phyloP scores from a whole-genome alignment of 1,140 invertebrate genomes.

The Belonocnema kinseyi region DNA sequence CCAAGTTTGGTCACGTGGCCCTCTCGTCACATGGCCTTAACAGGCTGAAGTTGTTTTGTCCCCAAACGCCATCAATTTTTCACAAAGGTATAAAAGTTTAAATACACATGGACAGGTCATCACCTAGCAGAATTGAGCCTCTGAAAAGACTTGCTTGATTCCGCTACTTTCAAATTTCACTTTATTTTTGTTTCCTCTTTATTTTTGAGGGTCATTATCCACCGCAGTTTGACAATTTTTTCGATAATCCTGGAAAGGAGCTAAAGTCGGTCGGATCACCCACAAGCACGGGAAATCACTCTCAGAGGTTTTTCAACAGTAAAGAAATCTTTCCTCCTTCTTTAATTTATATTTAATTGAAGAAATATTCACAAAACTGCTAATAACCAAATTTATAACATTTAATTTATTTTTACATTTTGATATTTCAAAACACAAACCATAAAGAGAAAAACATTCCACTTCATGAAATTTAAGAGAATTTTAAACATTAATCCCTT shows the following conservation, averaged over 20 bases:
- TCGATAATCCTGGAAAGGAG: constrained; percentile 56
- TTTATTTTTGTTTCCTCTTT: constrained; percentile 43
- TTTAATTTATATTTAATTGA: neutral
- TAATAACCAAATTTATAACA: too few relatives aligned
- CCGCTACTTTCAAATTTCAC: constrained; percentile 49
- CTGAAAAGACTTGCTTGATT: constrained; percentile 58
- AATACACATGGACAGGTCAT: constrained; percentile 32
- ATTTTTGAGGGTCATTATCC: constrained; percentile 46
- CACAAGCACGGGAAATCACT: constrained; percentile 46
- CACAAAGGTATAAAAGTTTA: constrained; percentile 52
- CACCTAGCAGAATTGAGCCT: constrained; percentile 52
- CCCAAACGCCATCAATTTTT: constrained; percentile 45
- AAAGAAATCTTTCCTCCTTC: neutral
- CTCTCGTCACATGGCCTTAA: too few relatives aligned
- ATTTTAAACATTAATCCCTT: too few relatives aligned
- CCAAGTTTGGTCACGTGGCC: too few relatives aligned
- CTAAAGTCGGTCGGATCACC: constrained; percentile 49
- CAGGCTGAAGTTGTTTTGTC: constrained; percentile 33
- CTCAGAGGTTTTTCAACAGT: constrained; percentile 45
- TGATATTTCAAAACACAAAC: too few relatives aligned
- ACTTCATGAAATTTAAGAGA: too few relatives aligned
- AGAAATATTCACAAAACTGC: neutral
- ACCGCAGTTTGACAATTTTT: constrained; percentile 58
- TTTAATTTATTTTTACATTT: too few relatives aligned
- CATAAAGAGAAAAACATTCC: too few relatives aligned